Percentiles rank a stretch among this genome's conserved stretches.
phyloP scores from a whole-genome alignment of 2,888 invertebrate species.

The Trilocha varians region DNA sequence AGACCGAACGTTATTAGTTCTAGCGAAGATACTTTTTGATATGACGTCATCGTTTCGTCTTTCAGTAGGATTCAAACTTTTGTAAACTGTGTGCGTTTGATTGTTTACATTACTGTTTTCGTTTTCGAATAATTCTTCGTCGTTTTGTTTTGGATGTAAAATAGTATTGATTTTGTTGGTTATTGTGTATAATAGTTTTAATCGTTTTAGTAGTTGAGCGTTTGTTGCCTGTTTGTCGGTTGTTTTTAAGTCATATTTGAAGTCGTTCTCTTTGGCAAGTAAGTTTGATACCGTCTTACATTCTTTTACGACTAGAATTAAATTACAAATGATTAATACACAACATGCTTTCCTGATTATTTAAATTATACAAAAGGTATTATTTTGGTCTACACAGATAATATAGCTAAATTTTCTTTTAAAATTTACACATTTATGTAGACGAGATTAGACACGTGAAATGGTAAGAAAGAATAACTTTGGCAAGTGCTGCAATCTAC shows the following conservation, averaged over 20 bases:
- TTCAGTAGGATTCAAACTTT: constrained; percentile 37
- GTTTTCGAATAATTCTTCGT: constrained; percentile 34
- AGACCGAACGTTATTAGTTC: constrained; percentile 37
- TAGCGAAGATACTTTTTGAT: constrained; percentile 48
- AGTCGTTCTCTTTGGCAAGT: constrained; percentile 30
- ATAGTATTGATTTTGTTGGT: constrained; percentile 43
- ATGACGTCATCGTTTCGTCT: constrained; percentile 25
- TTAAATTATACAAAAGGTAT: too few species aligned
- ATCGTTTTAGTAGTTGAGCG: constrained; percentile 44
- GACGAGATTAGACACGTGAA: too few species aligned
- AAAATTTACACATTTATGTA: too few species aligned
- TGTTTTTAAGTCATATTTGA: constrained; percentile 31
- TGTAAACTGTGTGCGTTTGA: constrained; percentile 38
- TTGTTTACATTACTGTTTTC: constrained; percentile 35
- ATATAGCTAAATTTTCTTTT: too few species aligned
- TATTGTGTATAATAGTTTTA: constrained; percentile 54
- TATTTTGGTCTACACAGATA: too few species aligned
- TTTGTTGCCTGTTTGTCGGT: constrained; percentile 27
- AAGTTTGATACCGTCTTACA: constrained; percentile 58
- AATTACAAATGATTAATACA: neutral
- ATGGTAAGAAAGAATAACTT: too few species aligned
- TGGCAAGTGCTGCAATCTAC: too few species aligned
- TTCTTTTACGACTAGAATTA: constrained; percentile 42
- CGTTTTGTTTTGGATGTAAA: constrained; percentile 46
- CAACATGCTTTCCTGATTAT: too few species aligned